Percentiles rank a stretch among this genome's conserved stretches.
phyloP scores from a whole-genome alignment of 2,113 vertebrate genomes.

The Castor canadensis region DNA sequence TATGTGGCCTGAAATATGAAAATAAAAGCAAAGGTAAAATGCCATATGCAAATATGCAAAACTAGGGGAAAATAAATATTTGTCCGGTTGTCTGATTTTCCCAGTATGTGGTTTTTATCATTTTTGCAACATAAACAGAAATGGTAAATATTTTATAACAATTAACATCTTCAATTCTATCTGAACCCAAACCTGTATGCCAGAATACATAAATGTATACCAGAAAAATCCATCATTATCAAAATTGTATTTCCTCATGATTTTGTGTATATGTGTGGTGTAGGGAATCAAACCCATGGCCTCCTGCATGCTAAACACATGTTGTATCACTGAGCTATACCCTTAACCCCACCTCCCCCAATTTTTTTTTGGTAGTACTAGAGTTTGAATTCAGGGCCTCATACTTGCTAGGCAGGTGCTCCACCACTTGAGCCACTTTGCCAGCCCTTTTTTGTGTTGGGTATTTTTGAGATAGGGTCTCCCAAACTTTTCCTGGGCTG shows the following conservation, averaged over 20 bases:
- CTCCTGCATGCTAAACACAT: not conserved
- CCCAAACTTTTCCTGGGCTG: no score
- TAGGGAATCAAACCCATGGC: not conserved
- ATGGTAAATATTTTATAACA: not conserved
- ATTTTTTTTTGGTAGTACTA: no score
- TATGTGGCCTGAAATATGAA: conserved; percentile 76
- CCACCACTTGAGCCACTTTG: no score
- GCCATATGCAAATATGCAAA: not conserved
- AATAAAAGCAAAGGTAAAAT: not conserved
- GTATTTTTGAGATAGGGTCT: no score
- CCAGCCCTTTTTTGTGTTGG: no score
- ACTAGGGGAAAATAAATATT: not conserved
- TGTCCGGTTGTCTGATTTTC: not conserved
- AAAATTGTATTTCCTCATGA: not conserved
- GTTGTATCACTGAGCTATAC: not conserved
- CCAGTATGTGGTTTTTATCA: not conserved
- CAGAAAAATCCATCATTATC: not conserved
- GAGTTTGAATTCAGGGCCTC: no score
- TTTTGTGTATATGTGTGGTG: not conserved
- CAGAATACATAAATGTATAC: not conserved
- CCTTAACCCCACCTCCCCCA: no score
- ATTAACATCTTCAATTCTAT: not conserved
- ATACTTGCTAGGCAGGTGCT: no score
- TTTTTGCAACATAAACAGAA: not conserved
- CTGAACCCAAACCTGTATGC: not conserved